Conservation (phyloP, 2,797 vertebrate genomes). For the Coregonus suidteri region DNA sequence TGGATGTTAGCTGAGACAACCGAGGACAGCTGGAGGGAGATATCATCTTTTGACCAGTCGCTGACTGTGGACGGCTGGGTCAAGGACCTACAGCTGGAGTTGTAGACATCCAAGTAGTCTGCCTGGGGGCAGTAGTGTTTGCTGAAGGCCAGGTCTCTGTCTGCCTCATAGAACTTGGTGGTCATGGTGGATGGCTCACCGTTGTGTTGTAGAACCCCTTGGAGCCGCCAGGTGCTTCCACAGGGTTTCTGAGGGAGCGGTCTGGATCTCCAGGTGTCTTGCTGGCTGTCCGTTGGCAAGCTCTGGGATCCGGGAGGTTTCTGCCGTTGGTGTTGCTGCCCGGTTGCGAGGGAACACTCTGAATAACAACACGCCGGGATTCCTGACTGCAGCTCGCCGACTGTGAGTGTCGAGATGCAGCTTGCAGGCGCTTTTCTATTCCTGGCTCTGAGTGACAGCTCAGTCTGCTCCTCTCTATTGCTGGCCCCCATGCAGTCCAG, state of each 20-base stretch:
- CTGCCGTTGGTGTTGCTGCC: constrained; percentile 41
- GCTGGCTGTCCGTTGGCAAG: constrained; percentile 39
- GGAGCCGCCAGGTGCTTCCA: constrained; percentile 28
- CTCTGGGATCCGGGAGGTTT: constrained; percentile 34
- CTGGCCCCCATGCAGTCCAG: constrained; percentile 17
- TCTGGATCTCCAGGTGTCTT: constrained; percentile 25
- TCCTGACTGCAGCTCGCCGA: constrained; percentile 54
- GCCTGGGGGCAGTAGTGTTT: constrained; percentile 57
- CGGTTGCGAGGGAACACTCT: constrained; percentile 47
- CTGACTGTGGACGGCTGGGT: constrained; percentile 36
- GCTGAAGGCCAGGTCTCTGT: constrained; percentile 64
- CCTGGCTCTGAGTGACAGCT: constrained; percentile 71
- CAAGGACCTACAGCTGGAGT: constrained; percentile 54
- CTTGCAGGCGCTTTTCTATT: constrained; percentile 68
- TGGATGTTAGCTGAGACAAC: constrained; percentile 50
- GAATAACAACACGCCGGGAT: constrained; percentile 54
- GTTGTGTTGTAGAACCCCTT: constrained; percentile 35
- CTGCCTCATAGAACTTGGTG: constrained; percentile 69
- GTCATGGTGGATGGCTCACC: constrained; percentile 47
- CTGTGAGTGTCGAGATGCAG: constrained; percentile 61
- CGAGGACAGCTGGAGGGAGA: constrained; percentile 63
- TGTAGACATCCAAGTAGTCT: constrained; percentile 70
- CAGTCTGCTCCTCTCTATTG: constrained; percentile 56
- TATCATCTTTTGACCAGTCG: constrained; percentile 70
- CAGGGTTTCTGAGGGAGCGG: constrained; percentile 26